Evolutionary conservation across 2,113 vertebrate genomes (phyloP), one percentile per base, ranked within the genome.

Genomic region (Uria aalge): DNA sequence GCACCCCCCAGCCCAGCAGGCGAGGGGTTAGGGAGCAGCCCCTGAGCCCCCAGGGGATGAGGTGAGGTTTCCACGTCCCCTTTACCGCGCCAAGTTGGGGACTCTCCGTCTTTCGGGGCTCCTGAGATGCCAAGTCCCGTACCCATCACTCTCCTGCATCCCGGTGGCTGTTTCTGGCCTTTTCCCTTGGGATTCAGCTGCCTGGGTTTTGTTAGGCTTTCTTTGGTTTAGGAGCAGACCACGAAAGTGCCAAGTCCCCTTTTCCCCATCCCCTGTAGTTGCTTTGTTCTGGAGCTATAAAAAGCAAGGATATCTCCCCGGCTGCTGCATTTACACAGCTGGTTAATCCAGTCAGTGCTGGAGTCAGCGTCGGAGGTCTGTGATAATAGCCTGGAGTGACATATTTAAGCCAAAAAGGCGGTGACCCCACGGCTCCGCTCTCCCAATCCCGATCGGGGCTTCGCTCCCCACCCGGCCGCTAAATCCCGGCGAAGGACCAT

Each of bases 371-470:
- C 1, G 1, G 55, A 59, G 27, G 47, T 12, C 72, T 72, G 34
- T 11, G 24, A 26, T 18, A 27, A 7, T 3, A 64, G 24, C 71
- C 80, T 29, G 6, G 12, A n/a, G 57, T 4, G 47, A 38, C 14
- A 15, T 17, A 6, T 53, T 73, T 55, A 24, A 74, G 34, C n/a
- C 18, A n/a, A 59, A 68, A 64, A 34, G n/a, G 26, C 50, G 40
- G 38, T 0, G 15, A 60, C 27, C 15, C 21, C 2, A 0, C 0
- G 7, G 45, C 14, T 73, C 34, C 0, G 1, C 23, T 50, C 21
- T 64, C 40, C 55, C 23, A 29, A 38, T 8, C 45, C 20, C 3
- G 1, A 4, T 17, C 32, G 16, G 15, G 41, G 56, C 63, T 48
- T 47, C 22, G 34, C 55, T 69, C 8, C 47, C 47, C 36, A 10